A percentile compares a stretch with the other conserved stretches of the same genome.
These are phyloP conservation scores for Thysanoteuthis rhombus DNA, from an alignment of 2,888 invertebrate species.

Conservation along the genomic window DNA sequence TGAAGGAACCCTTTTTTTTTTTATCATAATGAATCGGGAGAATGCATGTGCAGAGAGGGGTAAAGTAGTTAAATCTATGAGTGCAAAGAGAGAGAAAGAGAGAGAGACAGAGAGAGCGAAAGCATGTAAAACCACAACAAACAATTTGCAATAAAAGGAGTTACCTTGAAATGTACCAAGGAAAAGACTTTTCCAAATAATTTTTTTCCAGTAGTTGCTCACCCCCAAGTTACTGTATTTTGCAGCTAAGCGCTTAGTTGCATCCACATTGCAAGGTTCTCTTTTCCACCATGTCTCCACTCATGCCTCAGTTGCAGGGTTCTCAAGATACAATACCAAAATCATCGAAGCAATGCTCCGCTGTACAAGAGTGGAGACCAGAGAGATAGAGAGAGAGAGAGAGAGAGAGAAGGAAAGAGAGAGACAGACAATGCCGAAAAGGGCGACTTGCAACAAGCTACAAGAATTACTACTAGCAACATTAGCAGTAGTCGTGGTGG, in stretches of 20 bases:
- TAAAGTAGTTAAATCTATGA: neutral
- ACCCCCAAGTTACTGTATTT: neutral
- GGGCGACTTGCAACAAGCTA: conserved; percentile 28
- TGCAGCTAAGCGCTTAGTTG: neutral
- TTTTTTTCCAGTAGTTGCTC: neutral
- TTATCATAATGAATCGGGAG: neutral
- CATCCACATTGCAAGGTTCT: neutral
- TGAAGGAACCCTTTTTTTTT: neutral
- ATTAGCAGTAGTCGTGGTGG: conserved; percentile 15
- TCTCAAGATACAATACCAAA: neutral
- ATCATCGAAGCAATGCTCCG: neutral
- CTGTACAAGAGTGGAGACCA: neutral
- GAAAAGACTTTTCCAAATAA: neutral
- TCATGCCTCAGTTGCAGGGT: neutral
- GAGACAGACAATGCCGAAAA: neutral
- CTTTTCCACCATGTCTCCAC: neutral
- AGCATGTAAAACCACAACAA: neutral
- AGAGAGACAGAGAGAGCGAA: neutral
- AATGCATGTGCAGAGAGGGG: neutral
- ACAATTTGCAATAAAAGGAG: neutral
- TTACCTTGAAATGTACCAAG: neutral
- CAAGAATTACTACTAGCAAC: conserved; percentile 27
- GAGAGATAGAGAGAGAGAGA: neutral
- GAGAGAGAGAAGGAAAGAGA: neutral
- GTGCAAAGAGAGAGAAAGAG: neutral